These are phyloP conservation scores for Rhegmatorhina hoffmannsi DNA, from an alignment of 2,113 vertebrate genomes.

Conservation along the genomic window DNA sequence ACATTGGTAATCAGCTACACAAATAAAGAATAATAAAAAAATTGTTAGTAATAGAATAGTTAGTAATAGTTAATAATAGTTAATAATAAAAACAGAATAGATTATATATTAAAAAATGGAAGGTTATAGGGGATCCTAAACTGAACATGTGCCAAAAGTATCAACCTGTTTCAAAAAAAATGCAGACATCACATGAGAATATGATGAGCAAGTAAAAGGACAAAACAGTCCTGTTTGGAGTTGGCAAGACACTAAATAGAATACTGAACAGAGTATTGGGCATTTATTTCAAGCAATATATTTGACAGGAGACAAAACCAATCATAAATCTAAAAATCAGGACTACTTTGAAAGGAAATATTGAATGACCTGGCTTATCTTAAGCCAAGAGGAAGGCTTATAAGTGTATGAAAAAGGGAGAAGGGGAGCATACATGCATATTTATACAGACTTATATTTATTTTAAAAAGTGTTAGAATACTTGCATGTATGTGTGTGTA, in stretches of 20 bases:
- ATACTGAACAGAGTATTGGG: neutral
- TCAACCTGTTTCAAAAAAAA: neutral
- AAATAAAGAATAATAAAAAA: neutral
- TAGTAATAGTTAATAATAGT: neutral
- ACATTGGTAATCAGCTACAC: neutral
- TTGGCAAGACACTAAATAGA: neutral
- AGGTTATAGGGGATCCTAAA: neutral
- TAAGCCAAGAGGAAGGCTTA: neutral
- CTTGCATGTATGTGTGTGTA: neutral
- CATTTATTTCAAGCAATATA: neutral
- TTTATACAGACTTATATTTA: neutral
- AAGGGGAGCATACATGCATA: neutral
- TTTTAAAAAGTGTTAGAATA: neutral
- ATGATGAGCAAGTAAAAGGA: neutral
- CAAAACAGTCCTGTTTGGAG: neutral
- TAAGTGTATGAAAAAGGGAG: neutral
- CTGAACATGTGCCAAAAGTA: neutral
- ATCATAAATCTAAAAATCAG: neutral
- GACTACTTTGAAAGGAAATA: neutral
- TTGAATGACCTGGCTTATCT: neutral
- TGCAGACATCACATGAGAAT: neutral
- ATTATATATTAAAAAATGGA: neutral
- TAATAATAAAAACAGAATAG: neutral
- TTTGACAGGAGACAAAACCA: neutral
- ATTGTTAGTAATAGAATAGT: neutral